phyloP scores from a whole-genome alignment of 2,113 vertebrate genomes.

The Apeltes quadracus region DNA sequence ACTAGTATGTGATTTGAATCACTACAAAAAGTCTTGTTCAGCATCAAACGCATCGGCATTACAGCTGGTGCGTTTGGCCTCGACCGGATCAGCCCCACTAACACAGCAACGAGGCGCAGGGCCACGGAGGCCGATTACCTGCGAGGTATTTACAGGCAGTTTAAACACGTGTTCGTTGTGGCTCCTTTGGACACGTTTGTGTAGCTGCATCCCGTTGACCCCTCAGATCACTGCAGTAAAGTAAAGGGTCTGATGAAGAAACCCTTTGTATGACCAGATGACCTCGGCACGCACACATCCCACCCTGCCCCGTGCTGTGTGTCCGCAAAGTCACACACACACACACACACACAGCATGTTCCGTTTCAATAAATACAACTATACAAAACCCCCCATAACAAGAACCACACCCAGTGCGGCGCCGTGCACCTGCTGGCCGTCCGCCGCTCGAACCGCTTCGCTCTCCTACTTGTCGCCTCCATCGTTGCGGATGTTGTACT shows the following conservation, averaged over 20 bases:
- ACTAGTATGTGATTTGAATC: not conserved
- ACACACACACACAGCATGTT: not conserved
- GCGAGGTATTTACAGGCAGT: slow-evolving; percentile 9
- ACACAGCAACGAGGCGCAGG: not conserved
- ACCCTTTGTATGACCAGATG: not conserved
- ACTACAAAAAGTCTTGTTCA: not conserved
- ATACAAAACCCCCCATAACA: slow-evolving; percentile 35
- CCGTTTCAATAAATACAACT: slow-evolving; percentile 7
- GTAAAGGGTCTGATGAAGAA: not conserved
- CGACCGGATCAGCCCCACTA: not conserved
- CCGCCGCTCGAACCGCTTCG: not conserved
- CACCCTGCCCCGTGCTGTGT: not conserved
- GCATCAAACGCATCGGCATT: slow-evolving; percentile 1
- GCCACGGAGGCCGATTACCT: slow-evolving; percentile 1
- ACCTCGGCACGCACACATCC: not conserved
- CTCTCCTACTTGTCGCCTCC: slow-evolving; percentile 69
- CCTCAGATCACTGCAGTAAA: not conserved
- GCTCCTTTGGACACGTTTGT: slow-evolving; percentile 8
- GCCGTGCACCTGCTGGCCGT: slow-evolving; percentile 16
- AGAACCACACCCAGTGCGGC: not conserved
- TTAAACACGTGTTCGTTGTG: not conserved
- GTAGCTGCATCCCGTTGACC: not conserved
- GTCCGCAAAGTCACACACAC: not conserved
- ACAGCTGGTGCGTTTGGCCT: not conserved
- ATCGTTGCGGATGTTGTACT: slow-evolving; percentile 55